Percentiles rank a stretch among this genome's conserved stretches.
Conservation (phyloP, 53 echinoderm and acorn worm genomes). For the Crossaster papposus region DNA sequence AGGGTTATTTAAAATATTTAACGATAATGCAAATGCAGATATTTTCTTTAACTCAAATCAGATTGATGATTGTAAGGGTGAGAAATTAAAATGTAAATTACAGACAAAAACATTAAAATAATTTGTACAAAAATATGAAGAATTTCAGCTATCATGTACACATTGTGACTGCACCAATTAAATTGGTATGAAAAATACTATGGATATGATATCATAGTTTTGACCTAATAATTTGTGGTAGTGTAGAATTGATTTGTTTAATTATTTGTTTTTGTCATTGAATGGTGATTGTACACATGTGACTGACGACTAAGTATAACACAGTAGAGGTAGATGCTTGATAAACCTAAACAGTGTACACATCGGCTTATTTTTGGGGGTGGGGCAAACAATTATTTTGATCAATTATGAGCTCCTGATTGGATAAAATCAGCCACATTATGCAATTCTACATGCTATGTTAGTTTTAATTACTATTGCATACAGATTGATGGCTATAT, state of each 20-base stretch:
- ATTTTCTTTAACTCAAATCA: neutral
- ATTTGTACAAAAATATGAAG: neutral
- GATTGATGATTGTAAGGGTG: neutral
- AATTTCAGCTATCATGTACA: neutral
- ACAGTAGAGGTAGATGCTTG: too few species aligned
- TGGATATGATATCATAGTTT: neutral
- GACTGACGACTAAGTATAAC: too few species aligned
- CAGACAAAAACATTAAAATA: neutral
- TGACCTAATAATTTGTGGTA: neutral
- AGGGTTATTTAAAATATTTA: neutral
- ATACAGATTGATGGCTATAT: too few species aligned
- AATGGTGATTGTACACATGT: too few species aligned
- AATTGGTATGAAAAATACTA: neutral
- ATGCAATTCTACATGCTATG: too few species aligned
- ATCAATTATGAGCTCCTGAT: too few species aligned
- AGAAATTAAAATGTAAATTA: neutral
- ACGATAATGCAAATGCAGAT: neutral
- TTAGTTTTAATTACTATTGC: too few species aligned
- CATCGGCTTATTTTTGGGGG: too few species aligned
- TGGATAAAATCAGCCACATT: too few species aligned
- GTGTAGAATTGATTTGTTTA: neutral
- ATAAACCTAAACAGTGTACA: too few species aligned
- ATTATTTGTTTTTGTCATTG: neutral
- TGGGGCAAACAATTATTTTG: too few species aligned
- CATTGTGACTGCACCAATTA: neutral